Conservation (phyloP, 2,797 vertebrate genomes). For the Austrolebias charrua region DNA sequence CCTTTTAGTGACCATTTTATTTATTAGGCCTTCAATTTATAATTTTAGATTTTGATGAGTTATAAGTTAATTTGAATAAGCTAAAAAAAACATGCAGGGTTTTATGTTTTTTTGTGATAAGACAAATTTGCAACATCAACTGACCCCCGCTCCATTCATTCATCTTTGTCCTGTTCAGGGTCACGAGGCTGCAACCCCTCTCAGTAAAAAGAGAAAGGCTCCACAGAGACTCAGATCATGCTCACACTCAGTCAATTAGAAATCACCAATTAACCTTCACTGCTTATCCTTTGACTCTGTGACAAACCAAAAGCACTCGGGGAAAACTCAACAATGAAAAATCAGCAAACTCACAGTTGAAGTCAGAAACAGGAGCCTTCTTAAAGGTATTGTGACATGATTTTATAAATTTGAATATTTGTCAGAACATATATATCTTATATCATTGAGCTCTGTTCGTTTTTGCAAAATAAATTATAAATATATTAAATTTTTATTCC, state of each 20-base stretch:
- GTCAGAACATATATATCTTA: no score
- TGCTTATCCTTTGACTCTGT: background rate
- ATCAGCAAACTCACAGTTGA: no score
- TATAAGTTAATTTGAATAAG: no score
- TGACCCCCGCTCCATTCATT: background rate
- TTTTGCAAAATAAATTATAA: no score
- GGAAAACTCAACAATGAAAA: background rate
- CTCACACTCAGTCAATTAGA: background rate
- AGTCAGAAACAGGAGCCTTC: no score
- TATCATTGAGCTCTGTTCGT: no score
- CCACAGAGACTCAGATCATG: background rate
- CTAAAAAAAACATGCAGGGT: background rate
- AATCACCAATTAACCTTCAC: background rate
- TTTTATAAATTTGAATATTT: no score
- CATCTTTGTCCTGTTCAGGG: background rate
- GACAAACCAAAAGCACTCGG: background rate
- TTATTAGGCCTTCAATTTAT: no score
- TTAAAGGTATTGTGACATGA: no score
- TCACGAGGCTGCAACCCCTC: background rate
- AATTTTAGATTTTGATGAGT: background rate
- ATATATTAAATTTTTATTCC: no score
- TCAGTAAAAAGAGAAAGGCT: background rate
- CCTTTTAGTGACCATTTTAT: no score
- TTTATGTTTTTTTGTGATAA: background rate
- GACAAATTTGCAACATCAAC: no score